These are phyloP conservation scores for Euglossa dilemma DNA, from an alignment of 1,140 invertebrate species.

Conservation along the genomic window DNA sequence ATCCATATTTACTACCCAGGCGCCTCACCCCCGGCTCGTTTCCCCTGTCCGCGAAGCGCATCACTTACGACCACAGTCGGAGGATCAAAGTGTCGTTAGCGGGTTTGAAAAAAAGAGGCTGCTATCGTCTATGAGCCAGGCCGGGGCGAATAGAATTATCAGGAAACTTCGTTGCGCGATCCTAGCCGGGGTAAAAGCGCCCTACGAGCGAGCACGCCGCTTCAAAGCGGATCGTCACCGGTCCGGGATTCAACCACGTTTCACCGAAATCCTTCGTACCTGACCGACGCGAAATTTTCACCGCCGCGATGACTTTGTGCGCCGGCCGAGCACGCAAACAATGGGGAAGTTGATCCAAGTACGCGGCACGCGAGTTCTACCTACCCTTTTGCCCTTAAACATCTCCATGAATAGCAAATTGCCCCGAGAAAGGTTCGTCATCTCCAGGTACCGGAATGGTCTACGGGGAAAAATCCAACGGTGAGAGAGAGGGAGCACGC, in stretches of 20 bases:
- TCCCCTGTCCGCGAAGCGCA: constrained; percentile 1
- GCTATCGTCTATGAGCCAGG: constrained; percentile 35
- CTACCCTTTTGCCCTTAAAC: neutral
- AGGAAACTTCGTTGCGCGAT: constrained; percentile 38
- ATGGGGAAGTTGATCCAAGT: neutral
- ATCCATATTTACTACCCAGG: constrained; percentile 50
- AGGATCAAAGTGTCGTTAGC: constrained; percentile 52
- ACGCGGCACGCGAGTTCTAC: neutral
- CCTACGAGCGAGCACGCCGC: neutral
- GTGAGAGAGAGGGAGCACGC: no score
- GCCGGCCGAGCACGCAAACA: neutral
- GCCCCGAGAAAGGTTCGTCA: neutral
- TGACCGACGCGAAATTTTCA: neutral
- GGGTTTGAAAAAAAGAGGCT: constrained; percentile 11
- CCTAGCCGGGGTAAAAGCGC: constrained; percentile 17
- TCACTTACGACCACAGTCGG: constrained; percentile 42
- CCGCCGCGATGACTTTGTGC: neutral
- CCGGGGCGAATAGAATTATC: constrained; percentile 28
- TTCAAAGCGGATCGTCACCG: constrained; percentile 1
- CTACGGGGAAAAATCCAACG: no score
- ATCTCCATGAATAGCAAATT: neutral
- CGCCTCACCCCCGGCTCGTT: neutral
- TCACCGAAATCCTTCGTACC: neutral
- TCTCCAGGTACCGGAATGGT: no score
- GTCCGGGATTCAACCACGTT: constrained; percentile 11